Conservation (phyloP, 2,888 invertebrate species). For the Himalopsyche kuldschensis region DNA sequence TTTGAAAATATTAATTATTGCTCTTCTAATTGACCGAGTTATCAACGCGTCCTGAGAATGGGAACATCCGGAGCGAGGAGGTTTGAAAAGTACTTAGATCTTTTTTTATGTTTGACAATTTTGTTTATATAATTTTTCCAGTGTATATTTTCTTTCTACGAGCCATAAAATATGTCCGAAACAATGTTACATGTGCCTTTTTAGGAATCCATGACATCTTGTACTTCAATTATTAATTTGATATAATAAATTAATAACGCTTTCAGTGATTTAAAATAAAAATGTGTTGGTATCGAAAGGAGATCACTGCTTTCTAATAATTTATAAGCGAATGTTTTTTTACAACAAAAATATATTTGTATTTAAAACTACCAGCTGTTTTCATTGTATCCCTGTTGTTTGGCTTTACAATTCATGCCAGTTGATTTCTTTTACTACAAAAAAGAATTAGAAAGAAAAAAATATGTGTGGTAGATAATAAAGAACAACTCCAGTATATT, state of each 20-base stretch:
- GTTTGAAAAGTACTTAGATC: neutral
- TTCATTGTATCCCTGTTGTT: neutral
- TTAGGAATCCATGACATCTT: neutral
- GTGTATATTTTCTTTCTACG: neutral
- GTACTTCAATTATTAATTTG: neutral
- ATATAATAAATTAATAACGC: neutral
- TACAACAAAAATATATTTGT: conserved; percentile 35
- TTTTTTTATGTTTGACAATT: neutral
- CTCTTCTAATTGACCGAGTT: too few species aligned
- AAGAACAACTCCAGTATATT: too few species aligned
- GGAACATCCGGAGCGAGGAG: neutral
- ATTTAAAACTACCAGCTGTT: conserved; percentile 11
- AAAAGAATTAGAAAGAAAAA: too few species aligned
- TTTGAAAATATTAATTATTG: too few species aligned
- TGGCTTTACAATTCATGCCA: too few species aligned
- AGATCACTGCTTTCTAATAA: conserved; percentile 27
- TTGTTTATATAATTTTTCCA: neutral
- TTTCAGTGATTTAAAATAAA: neutral
- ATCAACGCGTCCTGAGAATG: neutral
- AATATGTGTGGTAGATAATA: too few species aligned
- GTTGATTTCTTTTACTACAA: too few species aligned
- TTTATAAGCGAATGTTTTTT: conserved; percentile 30
- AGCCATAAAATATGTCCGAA: neutral
- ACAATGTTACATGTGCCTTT: neutral
- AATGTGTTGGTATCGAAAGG: neutral